These are phyloP conservation scores for Sphaerophoria taeniata DNA, from an alignment of 2,888 invertebrate genomes.

Conservation along the genomic window DNA sequence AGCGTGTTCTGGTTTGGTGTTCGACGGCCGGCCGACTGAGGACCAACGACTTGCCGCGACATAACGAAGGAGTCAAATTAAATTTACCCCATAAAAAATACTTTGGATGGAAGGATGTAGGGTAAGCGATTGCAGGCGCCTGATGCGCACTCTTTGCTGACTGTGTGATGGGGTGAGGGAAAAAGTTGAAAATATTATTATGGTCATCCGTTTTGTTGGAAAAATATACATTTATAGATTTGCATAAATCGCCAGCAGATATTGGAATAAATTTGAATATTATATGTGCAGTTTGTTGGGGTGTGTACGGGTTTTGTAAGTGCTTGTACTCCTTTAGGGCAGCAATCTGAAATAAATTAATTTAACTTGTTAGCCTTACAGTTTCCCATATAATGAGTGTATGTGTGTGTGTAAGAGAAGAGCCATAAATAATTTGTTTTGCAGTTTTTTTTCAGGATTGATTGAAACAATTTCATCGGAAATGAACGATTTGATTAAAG, in stretches of 20 bases:
- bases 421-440: too few relatives aligned
- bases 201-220: conserved; percentile 40
- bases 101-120: conserved; percentile 41
- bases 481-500: too few relatives aligned
- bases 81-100: conserved; percentile 44
- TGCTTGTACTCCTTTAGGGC: neutral
- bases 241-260: conserved; percentile 49
- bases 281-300: conserved; percentile 20
- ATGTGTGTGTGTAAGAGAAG: neutral
- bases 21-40: neutral
- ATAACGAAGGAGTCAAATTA: conserved; percentile 34
- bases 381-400: neutral
- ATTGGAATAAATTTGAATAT: conserved; percentile 51
- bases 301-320: neutral
- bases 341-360: conserved; percentile 49
- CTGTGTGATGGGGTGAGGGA: neutral
- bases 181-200: conserved; percentile 37
- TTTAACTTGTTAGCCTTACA: conserved; percentile 57
- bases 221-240: conserved; percentile 2
- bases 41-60: neutral
- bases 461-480: too few relatives aligned
- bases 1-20: too few relatives aligned
- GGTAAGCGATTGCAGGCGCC: neutral
- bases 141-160: neutral
- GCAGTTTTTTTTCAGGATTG: too few relatives aligned